Conservation (phyloP, 2,888 invertebrate genomes). For the Apomyelois bistriatella region DNA sequence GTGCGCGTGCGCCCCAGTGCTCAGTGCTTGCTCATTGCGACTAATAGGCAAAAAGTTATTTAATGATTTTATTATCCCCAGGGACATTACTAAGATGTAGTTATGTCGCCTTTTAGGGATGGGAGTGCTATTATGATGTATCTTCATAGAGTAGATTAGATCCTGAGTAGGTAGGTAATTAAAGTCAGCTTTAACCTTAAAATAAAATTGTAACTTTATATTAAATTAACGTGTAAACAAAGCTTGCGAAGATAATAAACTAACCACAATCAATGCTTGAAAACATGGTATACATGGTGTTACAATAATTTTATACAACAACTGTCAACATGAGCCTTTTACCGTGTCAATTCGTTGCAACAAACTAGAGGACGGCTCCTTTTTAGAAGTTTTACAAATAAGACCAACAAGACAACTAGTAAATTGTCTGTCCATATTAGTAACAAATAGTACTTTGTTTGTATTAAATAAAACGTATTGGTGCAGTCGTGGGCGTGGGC, state of each 20-base stretch:
- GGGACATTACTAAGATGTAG: background rate
- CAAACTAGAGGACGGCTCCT: background rate
- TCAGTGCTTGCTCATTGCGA: background rate
- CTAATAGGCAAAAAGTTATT: constrained; percentile 4
- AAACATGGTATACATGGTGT: no score
- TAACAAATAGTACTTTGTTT: background rate
- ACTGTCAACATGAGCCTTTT: no score
- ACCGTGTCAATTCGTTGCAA: no score
- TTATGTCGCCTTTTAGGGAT: background rate
- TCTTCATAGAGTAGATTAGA: background rate
- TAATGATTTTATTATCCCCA: background rate
- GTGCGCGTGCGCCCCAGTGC: background rate
- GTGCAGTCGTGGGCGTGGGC: constrained; percentile 3
- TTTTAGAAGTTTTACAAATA: constrained; percentile 7
- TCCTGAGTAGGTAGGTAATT: background rate
- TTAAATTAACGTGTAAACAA: background rate
- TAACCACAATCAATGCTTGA: no score
- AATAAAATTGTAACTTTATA: no score
- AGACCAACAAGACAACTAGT: background rate
- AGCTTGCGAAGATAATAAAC: no score
- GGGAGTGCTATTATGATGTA: background rate
- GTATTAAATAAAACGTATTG: no score
- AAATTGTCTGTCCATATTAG: background rate
- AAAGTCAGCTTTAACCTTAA: no score
- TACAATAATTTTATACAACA: no score